phyloP scores from a whole-genome alignment of 2,797 vertebrate genomes.

The Sphenodon punctatus region DNA sequence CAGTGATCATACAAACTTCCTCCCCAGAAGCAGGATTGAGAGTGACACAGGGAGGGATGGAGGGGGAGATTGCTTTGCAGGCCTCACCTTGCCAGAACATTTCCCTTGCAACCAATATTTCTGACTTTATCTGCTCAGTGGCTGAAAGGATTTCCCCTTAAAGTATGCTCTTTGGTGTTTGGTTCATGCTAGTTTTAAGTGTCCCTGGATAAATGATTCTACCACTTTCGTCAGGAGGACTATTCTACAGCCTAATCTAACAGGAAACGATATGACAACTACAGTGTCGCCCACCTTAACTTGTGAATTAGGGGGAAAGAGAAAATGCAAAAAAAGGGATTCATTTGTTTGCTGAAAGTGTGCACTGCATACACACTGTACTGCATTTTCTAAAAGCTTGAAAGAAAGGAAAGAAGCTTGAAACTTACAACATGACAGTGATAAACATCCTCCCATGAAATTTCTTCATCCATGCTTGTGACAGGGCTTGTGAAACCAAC shows the following conservation, averaged over 20 bases:
- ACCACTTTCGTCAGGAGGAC: not conserved
- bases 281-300: not conserved
- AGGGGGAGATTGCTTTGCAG: no score
- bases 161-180: not conserved
- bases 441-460: not conserved
- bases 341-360: not conserved
- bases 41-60: no score
- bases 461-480: not conserved
- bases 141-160: not conserved
- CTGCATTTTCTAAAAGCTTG: not conserved
- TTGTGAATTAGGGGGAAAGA: not conserved
- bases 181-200: not conserved
- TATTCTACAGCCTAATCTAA: not conserved
- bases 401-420: not conserved
- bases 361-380: rapidly evolving
- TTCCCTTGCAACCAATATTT: no score
- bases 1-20: no score
- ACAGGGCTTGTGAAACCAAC: no score
- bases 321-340: rapidly evolving
- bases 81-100: no score
- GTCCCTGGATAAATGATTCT: not conserved
- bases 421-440: not conserved
- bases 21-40: no score
- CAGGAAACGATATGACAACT: not conserved
- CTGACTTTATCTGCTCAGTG: no score